Conservation (phyloP, 2,888 invertebrate genomes). For the Heliconius aoede region DNA sequence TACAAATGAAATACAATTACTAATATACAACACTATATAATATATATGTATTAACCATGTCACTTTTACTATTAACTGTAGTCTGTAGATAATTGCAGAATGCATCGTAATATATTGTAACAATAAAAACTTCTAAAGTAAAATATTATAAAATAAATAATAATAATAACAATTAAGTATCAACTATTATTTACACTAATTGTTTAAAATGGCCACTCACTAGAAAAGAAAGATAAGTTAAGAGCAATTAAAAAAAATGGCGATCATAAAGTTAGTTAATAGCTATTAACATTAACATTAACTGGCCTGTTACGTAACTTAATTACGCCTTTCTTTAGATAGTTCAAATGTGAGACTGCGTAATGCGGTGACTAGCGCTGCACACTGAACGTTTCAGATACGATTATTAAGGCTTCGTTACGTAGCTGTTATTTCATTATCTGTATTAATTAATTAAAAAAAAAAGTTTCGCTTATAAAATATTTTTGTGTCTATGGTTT, state of each 20-base stretch:
- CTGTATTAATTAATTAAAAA: neutral
- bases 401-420: neutral
- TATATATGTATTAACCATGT: neutral
- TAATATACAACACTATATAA: neutral
- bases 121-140: neutral
- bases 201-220: neutral
- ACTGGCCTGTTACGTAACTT: slow-evolving; percentile 31
- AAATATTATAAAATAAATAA: no score
- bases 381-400: slow-evolving; percentile 19
- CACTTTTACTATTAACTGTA: neutral
- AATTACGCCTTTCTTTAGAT: slow-evolving; percentile 39
- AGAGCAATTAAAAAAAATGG: slow-evolving; percentile 18
- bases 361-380: slow-evolving; percentile 19
- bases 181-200: neutral
- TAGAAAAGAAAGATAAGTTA: slow-evolving; percentile 18
- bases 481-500: no score
- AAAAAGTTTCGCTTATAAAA: neutral
- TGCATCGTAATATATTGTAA: neutral
- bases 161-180: neutral
- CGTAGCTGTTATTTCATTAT: neutral
- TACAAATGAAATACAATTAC: neutral
- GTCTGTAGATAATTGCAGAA: no score
- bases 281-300: slow-evolving; percentile 15
- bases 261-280: slow-evolving; percentile 15
- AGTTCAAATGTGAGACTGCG: slow-evolving; percentile 32